Conservation (phyloP, 1,140 invertebrate species). For the Caenorhabditis tropicalis region DNA sequence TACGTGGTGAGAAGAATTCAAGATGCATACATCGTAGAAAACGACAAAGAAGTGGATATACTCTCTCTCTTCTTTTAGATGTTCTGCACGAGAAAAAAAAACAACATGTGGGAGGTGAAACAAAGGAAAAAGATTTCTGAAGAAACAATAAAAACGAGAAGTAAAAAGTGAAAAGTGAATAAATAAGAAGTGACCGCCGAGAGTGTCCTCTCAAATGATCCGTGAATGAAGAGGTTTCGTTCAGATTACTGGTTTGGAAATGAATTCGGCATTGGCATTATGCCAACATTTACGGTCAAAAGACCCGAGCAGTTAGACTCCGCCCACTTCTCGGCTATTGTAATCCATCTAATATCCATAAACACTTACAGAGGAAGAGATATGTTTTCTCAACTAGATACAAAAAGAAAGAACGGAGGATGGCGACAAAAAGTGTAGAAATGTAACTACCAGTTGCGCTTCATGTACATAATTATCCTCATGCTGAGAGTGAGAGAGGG, state of each 20-base stretch:
- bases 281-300: neutral
- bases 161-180: slow-evolving; percentile 34
- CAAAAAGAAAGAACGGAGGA: neutral
- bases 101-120: slow-evolving; percentile 15
- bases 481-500: neutral
- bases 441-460: slow-evolving; percentile 25
- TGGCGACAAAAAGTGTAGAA: slow-evolving; percentile 2
- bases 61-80: neutral
- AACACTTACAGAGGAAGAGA: neutral
- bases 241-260: neutral
- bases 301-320: neutral
- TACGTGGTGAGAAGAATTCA: neutral
- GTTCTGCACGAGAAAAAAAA: neutral
- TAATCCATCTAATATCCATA: neutral
- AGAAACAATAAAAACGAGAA: slow-evolving; percentile 18
- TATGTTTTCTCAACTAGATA: slow-evolving; percentile 3
- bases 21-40: neutral
- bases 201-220: slow-evolving; percentile 40
- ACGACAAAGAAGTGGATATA: slow-evolving; percentile 7
- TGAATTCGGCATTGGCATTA: neutral
- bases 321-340: neutral
- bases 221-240: neutral
- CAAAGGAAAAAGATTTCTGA: neutral
- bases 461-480: slow-evolving; percentile 23
- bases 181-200: slow-evolving; percentile 35